Evolutionary conservation across 1,140 invertebrate genomes (phyloP), one percentile per base, ranked within the genome.

Genomic region (Euschistus heros): DNA sequence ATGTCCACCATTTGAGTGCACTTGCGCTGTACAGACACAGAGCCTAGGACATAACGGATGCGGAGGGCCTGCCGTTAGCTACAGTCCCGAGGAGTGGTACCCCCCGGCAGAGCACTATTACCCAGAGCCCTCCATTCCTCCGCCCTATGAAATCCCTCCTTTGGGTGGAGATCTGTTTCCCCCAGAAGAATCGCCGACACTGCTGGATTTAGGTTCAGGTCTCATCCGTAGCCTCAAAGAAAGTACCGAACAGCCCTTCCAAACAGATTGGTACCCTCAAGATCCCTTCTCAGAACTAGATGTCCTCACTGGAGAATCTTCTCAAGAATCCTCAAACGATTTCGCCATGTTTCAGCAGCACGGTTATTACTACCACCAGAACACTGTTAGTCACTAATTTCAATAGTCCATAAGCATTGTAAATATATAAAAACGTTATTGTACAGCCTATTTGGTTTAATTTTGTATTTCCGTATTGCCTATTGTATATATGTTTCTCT

Each of bases 151-250:
- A 54, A 80, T 82, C 44, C 74, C 79, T 0, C 74, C 81, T 3
- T 81, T 84, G 59, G 76, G 79, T 0, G 79, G 80, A 10, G 86
- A 88, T 69, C 77, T 87, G n/a, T 87, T 88, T 71, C 85, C 87
- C 69, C 85, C 86, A 0, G 85, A 88, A 71, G 85, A 6, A 79
- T 85, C 86, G 0, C 81, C 85, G 0, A 86, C 84, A 0, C 77
- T 89, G 18, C 78, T 87, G 0, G 86, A 88, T 68, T 75, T 88
- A 0, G 83, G 82, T 0, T 87, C 84, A 70, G 84, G 84, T 0
- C 77, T 79, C 14, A 62, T 55, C 44, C 60, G 30, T 4, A 61
- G 59, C 42, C n/a, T 61, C 15, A 61, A 61, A 30, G 59, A 61
- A 17, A 30, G 33, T 13, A 26, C 24, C 24, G 24, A 44, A n/a